phyloP scores from a whole-genome alignment of 2,888 invertebrate genomes.

The Pollenia griseotomentosa region DNA sequence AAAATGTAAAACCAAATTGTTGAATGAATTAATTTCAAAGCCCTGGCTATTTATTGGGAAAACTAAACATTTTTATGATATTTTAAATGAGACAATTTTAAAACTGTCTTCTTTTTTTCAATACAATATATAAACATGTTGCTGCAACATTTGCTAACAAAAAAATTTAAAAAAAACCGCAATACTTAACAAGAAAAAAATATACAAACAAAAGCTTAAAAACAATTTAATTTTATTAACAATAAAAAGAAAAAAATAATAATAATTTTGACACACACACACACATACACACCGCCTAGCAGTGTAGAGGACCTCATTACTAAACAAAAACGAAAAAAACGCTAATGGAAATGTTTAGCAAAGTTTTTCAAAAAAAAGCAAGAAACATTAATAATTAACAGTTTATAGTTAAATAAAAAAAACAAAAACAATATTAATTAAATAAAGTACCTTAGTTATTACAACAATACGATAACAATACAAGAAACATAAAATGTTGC shows the following conservation, averaged over 20 bases:
- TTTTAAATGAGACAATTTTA: neutral
- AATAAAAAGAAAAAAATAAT: conserved; percentile 21
- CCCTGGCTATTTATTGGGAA: too few species aligned
- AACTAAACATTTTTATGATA: neutral
- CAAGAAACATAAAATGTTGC: conserved; percentile 69
- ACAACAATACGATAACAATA: conserved; percentile 63
- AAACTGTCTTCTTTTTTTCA: neutral
- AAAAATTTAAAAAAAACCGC: conserved; percentile 30
- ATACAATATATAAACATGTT: conserved; percentile 19
- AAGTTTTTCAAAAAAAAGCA: conserved; percentile 49
- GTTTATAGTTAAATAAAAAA: conserved; percentile 22
- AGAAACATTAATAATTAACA: conserved; percentile 1
- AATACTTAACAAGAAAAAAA: conserved; percentile 56
- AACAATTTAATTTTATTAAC: conserved; percentile 49
- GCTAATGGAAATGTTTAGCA: conserved; percentile 54
- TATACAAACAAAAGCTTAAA: conserved; percentile 53
- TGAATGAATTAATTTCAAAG: too few species aligned
- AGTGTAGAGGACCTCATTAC: conserved; percentile 69
- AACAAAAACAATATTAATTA: conserved; percentile 49
- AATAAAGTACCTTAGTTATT: conserved; percentile 71
- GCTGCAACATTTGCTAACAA: conserved; percentile 50
- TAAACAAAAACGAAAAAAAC: conserved; percentile 51
- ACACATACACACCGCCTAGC: conserved; percentile 66
- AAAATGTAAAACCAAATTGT: too few species aligned
- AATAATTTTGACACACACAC: conserved; percentile 18